Percentiles rank a stretch among this genome's conserved stretches.
Conservation (phyloP, 2,888 invertebrate genomes). For the Pegoplata infirma region DNA sequence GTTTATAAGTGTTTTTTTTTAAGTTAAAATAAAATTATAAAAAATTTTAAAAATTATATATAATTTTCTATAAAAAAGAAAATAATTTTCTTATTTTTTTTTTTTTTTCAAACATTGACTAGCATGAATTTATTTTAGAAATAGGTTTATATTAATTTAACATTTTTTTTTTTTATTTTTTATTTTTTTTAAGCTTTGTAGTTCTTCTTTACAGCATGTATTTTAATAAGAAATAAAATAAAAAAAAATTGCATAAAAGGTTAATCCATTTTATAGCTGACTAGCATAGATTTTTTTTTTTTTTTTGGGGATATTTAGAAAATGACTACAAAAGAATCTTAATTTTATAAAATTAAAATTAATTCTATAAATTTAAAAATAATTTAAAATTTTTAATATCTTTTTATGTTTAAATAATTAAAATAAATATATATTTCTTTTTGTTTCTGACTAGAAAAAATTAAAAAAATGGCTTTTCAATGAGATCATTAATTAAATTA, state of each 20-base stretch:
- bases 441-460: constrained; percentile 67
- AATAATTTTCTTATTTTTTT: constrained; percentile 10
- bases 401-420: constrained; percentile 29
- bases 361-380: constrained; percentile 47
- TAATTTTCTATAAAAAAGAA: constrained; percentile 41
- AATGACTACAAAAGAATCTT: constrained; percentile 48
- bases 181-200: constrained; percentile 16
- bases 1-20: neutral
- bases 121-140: constrained; percentile 41
- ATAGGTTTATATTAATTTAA: constrained; percentile 21
- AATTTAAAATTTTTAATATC: constrained; percentile 54
- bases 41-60: constrained; percentile 4
- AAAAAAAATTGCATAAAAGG: constrained; percentile 8
- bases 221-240: neutral
- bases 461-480: constrained; percentile 17
- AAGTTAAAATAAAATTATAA: constrained; percentile 21
- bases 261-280: constrained; percentile 41
- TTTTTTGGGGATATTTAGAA: constrained; percentile 11
- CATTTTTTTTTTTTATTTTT: constrained; percentile 8
- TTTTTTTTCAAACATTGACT: constrained; percentile 57
- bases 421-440: constrained; percentile 16
- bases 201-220: neutral
- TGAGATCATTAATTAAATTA: constrained; percentile 53
- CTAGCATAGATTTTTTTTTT: constrained; percentile 40
- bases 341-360: constrained; percentile 34